Conservation (phyloP, 92 coral and sea anemone species). For the Heteractis magnifica region DNA sequence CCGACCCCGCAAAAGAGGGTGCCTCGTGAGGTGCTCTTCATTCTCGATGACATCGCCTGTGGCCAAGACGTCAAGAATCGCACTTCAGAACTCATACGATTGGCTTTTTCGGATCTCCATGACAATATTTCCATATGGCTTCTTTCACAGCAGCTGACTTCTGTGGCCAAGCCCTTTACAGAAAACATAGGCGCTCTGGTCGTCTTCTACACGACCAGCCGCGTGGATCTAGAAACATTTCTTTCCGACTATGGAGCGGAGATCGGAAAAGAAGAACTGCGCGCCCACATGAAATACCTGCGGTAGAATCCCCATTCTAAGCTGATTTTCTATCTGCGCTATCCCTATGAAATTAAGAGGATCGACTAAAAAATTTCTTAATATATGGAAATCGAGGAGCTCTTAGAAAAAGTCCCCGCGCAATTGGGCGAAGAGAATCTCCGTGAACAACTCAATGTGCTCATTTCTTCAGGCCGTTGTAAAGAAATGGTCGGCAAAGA, state of each 20-base stretch:
- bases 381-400: neutral
- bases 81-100: neutral
- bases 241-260: slow-evolving; percentile 15
- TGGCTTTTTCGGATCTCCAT: slow-evolving; percentile 18
- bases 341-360: slow-evolving; percentile 9
- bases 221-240: slow-evolving; percentile 2
- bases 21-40: neutral
- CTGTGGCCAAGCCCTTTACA: neutral
- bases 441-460: too few relatives aligned
- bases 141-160: slow-evolving; percentile 14
- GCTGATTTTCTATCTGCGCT: slow-evolving; percentile 28
- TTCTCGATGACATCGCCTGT: neutral
- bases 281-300: neutral
- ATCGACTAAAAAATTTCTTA: too few relatives aligned
- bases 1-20: too few relatives aligned
- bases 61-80: neutral
- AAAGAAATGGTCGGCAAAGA: too few relatives aligned
- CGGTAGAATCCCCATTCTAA: slow-evolving; percentile 4
- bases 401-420: neutral
- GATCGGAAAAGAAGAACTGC: slow-evolving; percentile 10
- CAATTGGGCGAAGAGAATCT: neutral
- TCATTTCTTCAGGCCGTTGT: too few relatives aligned
- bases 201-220: neutral
- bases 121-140: slow-evolving; percentile 24
- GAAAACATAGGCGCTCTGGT: slow-evolving; percentile 22